These are phyloP conservation scores for Galerucella pusilla DNA, from an alignment of 2,888 invertebrate species.

Conservation along the genomic window DNA sequence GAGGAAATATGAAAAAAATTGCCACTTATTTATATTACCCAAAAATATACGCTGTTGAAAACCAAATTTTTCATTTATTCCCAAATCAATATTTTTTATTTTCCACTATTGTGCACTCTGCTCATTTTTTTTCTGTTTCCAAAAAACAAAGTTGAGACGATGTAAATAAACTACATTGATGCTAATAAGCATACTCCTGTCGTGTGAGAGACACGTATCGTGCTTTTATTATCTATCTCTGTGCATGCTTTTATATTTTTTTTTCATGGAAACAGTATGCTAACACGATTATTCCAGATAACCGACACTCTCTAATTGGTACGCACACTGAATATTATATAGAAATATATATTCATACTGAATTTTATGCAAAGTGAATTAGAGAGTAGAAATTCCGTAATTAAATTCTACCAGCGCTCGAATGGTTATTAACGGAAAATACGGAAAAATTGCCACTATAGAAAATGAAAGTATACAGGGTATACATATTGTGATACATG, in stretches of 20 bases:
- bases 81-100: too few species aligned
- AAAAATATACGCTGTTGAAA: too few species aligned
- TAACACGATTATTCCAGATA: slow-evolving; percentile 6
- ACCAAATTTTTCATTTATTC: too few species aligned
- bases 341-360: background rate
- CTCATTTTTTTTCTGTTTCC: background rate
- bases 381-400: background rate
- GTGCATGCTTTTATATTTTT: background rate
- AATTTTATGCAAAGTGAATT: background rate
- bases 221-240: slow-evolving; percentile 3
- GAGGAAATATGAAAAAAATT: too few species aligned
- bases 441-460: background rate
- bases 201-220: background rate
- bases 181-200: slow-evolving; percentile 4
- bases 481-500: too few species aligned
- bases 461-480: background rate
- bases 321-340: background rate
- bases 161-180: background rate
- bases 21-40: too few species aligned
- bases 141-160: background rate
- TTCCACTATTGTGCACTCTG: background rate
- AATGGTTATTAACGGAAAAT: background rate
- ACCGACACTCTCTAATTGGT: background rate
- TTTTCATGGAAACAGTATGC: background rate
- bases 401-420: background rate